Percentiles rank a stretch among this genome's conserved stretches.
Conservation (phyloP, 1,140 invertebrate genomes). For the Sinonovacula constricta region DNA sequence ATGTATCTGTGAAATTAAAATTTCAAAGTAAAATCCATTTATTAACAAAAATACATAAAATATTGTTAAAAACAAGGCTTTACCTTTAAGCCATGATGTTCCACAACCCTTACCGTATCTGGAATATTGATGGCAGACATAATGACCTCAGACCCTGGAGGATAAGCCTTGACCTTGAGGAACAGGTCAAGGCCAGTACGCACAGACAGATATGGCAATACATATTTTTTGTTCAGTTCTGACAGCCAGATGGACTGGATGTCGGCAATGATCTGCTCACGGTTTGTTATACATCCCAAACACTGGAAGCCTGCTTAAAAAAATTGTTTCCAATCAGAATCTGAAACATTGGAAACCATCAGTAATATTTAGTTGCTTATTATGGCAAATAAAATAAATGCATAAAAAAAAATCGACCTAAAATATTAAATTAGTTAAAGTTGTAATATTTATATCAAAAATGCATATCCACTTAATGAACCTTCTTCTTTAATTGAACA, state of each 20-base stretch:
- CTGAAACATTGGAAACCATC: too few species aligned
- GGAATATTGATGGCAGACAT: conserved; percentile 79
- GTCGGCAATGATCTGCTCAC: conserved; percentile 55
- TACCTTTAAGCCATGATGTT: conserved; percentile 71
- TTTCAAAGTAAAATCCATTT: too few species aligned
- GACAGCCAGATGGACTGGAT: conserved; percentile 68
- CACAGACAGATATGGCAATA: conserved; percentile 75
- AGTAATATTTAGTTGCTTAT: too few species aligned
- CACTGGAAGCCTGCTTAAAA: conserved; percentile 50
- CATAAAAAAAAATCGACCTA: too few species aligned
- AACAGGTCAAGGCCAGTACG: conserved; percentile 77
- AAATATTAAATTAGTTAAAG: too few species aligned
- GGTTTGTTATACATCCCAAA: conserved; percentile 42
- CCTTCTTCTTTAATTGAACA: too few species aligned
- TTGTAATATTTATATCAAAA: too few species aligned
- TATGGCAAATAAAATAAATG: too few species aligned
- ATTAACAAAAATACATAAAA: too few species aligned
- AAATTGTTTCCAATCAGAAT: conserved; percentile 63
- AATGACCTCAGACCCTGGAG: conserved; percentile 76
- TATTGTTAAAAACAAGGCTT: too few species aligned
- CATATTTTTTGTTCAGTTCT: conserved; percentile 65
- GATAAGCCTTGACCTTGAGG: conserved; percentile 72
- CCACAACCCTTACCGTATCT: conserved; percentile 74
- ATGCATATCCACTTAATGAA: too few species aligned
- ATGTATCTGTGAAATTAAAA: too few species aligned